A percentile compares a stretch with the other conserved stretches of the same genome.
These are phyloP conservation scores for Tuberolachnus salignus DNA, from an alignment of 2,888 invertebrate species.

Conservation along the genomic window DNA sequence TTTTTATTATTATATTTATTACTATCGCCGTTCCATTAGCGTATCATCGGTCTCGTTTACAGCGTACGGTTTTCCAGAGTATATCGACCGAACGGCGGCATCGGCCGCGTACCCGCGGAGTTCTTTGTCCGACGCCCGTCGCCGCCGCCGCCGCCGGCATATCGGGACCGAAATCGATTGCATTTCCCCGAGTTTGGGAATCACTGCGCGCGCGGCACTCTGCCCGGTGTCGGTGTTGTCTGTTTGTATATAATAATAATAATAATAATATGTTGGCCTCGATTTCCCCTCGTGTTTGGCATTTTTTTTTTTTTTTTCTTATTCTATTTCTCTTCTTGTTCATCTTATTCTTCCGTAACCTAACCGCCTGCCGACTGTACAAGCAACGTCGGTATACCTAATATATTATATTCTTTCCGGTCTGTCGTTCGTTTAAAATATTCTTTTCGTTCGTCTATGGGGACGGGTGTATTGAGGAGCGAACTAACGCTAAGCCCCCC, in stretches of 20 bases:
- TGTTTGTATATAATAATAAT: not conserved
- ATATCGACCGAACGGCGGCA: constrained; percentile 18
- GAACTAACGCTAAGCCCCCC: too few species aligned
- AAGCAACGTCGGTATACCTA: not conserved
- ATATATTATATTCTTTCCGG: too few species aligned
- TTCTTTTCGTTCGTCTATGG: too few species aligned
- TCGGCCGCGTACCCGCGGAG: not conserved
- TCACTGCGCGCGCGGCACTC: constrained; percentile 18
- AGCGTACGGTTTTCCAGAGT: not conserved
- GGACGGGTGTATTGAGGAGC: too few species aligned
- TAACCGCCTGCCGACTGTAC: not conserved
- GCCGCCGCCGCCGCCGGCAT: constrained; percentile 18
- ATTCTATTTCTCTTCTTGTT: not conserved
- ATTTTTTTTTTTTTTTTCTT: not conserved
- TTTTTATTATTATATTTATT: not conserved
- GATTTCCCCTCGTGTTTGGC: constrained; percentile 37
- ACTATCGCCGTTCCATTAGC: constrained; percentile 13
- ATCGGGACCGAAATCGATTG: constrained; percentile 41
- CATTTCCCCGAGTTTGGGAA: constrained; percentile 36
- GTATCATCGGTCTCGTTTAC: constrained; percentile 7
- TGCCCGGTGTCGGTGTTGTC: not conserved
- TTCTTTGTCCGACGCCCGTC: constrained; percentile 42
- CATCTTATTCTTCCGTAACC: not conserved
- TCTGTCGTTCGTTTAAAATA: too few species aligned
- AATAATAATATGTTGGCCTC: constrained; percentile 7